phyloP scores from a whole-genome alignment of 2,888 invertebrate genomes.

The Heliconius ethilla region DNA sequence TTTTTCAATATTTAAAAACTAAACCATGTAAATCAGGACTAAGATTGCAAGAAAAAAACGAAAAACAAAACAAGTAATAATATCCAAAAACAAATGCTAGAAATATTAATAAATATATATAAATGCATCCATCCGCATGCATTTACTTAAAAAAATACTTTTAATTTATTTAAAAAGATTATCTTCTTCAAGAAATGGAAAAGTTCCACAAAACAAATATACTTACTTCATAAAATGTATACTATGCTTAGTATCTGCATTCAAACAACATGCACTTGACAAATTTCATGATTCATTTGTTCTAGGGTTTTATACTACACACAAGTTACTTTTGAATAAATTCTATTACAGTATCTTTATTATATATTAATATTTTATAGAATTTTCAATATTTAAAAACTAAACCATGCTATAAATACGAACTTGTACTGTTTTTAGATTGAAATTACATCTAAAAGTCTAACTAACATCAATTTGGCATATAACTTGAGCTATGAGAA shows the following conservation, averaged over 20 bases:
- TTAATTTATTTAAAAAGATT: not conserved
- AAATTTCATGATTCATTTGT: not conserved
- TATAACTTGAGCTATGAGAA: slow-evolving; percentile 67
- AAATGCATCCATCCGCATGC: not conserved
- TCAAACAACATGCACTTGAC: slow-evolving; percentile 1
- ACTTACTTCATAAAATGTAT: not conserved
- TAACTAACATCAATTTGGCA: slow-evolving; percentile 73
- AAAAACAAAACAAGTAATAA: not conserved
- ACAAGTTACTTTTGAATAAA: slow-evolving; percentile 8
- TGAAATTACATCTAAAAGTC: slow-evolving; percentile 14
- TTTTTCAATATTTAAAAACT: no score
- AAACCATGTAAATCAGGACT: slow-evolving; percentile 5
- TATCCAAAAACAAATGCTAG: no score
- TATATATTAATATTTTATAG: slow-evolving; percentile 9
- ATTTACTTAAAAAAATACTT: not conserved
- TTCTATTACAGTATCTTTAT: not conserved
- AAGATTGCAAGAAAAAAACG: slow-evolving; percentile 1
- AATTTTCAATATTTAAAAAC: not conserved
- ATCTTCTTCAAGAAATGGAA: not conserved
- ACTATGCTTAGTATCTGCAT: not conserved
- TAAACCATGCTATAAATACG: slow-evolving; percentile 12
- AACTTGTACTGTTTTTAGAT: slow-evolving; percentile 20
- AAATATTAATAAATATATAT: not conserved
- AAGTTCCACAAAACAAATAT: not conserved
- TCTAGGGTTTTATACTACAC: not conserved